Evolutionary conservation across 2,113 vertebrate genomes (phyloP).

Genomic region (Rostratula benghalensis): DNA sequence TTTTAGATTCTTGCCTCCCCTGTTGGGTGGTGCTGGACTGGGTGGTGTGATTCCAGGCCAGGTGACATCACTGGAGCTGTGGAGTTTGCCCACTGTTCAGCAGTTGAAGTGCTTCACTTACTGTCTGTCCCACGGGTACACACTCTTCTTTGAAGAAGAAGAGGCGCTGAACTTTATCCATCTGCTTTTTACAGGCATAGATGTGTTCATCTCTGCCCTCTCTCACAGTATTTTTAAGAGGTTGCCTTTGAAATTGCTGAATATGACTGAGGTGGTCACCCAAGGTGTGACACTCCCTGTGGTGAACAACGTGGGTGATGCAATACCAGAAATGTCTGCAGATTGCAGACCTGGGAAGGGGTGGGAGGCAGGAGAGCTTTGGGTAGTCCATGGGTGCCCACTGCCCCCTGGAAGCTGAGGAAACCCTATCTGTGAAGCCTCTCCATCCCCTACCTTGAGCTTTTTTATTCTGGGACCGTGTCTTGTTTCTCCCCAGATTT

Average conservation of each 20-base stretch:
- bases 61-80: rapidly evolving
- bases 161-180: background rate
- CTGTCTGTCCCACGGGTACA: background rate
- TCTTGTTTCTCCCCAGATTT: background rate
- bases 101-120: background rate
- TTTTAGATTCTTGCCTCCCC: background rate
- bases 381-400: background rate
- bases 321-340: background rate
- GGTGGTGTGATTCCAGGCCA: background rate
- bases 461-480: background rate
- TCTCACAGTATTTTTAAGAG: background rate
- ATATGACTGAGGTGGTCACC: background rate
- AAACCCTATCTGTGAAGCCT: background rate
- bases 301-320: background rate
- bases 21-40: background rate
- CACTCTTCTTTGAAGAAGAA: background rate
- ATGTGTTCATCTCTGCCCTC: background rate
- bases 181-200: background rate
- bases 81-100: background rate
- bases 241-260: background rate
- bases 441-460: background rate
- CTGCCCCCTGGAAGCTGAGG: background rate
- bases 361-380: background rate
- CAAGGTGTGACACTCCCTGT: background rate
- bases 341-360: background rate